A percentile compares a stretch with the other conserved stretches of the same genome.
phyloP scores from a whole-genome alignment of 2,113 vertebrate genomes.

The Scalopus aquaticus region DNA sequence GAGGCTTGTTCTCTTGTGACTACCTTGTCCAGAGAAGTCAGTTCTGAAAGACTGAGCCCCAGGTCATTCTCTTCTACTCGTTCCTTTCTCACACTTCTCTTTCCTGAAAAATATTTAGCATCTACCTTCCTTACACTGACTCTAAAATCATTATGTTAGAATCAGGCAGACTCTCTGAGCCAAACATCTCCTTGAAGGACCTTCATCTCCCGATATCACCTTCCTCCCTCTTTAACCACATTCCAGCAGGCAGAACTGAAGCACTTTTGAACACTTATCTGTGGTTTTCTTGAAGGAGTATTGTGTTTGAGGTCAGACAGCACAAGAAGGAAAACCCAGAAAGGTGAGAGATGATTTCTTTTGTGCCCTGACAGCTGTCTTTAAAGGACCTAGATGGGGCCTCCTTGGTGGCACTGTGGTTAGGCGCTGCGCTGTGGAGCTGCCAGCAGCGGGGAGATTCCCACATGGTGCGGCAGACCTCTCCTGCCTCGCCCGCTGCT shows the following conservation, averaged over 20 bases:
- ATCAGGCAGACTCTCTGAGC: not conserved
- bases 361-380: not conserved
- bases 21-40: not conserved
- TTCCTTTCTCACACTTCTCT: not conserved
- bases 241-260: not conserved
- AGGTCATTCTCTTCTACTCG: not conserved
- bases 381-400: not conserved
- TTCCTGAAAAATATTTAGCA: conserved; percentile 14
- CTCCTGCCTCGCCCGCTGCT: too few species aligned
- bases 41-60: not conserved
- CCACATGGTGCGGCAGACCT: too few species aligned
- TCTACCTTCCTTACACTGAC: not conserved
- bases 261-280: not conserved
- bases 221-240: not conserved
- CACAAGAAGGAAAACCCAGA: not conserved
- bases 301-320: not conserved
- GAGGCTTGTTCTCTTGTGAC: not conserved
- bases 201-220: not conserved
- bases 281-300: not conserved
- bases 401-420: too few species aligned
- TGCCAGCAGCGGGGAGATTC: too few species aligned
- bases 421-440: too few species aligned
- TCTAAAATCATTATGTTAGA: not conserved
- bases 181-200: not conserved
- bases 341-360: not conserved